Evolutionary conservation across 2,113 vertebrate genomes (phyloP), one percentile per base, ranked within the genome.

Genomic region (Prionailurus viverrinus): DNA sequence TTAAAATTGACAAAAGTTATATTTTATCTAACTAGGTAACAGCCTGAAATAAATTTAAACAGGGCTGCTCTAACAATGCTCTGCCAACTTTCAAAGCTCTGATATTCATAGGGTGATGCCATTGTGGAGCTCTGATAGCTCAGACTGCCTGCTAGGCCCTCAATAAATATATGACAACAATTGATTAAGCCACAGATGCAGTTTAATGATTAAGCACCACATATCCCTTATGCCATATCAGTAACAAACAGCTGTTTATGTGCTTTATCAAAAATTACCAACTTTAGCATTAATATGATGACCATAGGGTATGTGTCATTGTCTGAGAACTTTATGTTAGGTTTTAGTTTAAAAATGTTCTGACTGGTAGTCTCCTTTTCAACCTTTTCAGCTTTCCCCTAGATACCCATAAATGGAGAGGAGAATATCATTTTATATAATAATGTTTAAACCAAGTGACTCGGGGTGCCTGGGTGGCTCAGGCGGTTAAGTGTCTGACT

Each of bases 1-100:
- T 96, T 96, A 94, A 96, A 97, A 96, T 89, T 94, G 91, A 95
- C 74, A 90, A 93, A 97, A 80, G 78, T 84, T 94, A 79, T 93
- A 87, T 95, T 95, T 96, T 95, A 97, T 93, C 95, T 76, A 93
- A 93, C 61, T 61, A 97, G 61, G 91, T 95, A 96, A 85, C 36
- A 97, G 81, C 18, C 87, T 95, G 68, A 81, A 97, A 92, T 19
- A 90, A 74, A 89, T 97, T 96, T 94, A 97, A 93, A 71, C 80
- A 51, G 48, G 58, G 41, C 63, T 53, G 13, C 63, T 95, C 91
- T 93, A 82, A 74, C 27, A 94, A 95, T 61, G 19, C 15, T 83
- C 76, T 82, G 87, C 93, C 48, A 91, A 83, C 68, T 89, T 94
- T 84, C 18, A 86, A 80, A 97, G 55, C 73, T 93, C 81, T 53